Evolutionary conservation across 2,888 invertebrate species (phyloP), one percentile per base, ranked within the genome.

Genomic region (Drosophila tripunctata): DNA sequence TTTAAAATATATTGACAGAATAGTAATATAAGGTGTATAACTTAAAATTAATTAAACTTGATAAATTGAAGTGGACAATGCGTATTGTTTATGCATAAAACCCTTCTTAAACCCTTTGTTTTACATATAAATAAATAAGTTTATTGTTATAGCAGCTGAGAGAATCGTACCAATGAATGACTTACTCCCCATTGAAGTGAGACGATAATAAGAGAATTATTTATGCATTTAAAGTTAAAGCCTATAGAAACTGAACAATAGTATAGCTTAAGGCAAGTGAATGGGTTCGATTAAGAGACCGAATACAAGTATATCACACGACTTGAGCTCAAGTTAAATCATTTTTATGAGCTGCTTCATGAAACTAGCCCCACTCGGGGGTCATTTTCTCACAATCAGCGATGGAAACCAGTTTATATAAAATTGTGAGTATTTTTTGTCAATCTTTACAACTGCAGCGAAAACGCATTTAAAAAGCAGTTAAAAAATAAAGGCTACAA

Each of bases 401-500:
- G 31, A 3, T 17, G 50, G 30, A 35, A 61, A 64, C 56, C 60
- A 43, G 72, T 72, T 76, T 57, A 60, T 55, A 58, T 27, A 38
- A 61, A 64, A 22, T 7, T 4, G 1, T 4, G 3, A 22, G 3
- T 47, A 61, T 64, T 58, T 81, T 62, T 67, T 69, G 61, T 77
- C 58, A 76, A 66, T 57, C 52, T 71, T 70, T 38, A 71, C 55
- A 63, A 58, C 60, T 64, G 57, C 68, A 70, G 50, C 45, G 54
- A 73, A 70, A 76, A 76, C 60, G 78, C 83, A 75, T 79, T 82
- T 69, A 65, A 76, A 62, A 74, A 74, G 80, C 74, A 67, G 71
- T 79, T 77, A 70, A 73, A 57, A 62, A 17, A 64, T 15, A 38
- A 45, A 40, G 44, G 71, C 48, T 51, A 78, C 76, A 72, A 82